Evolutionary conservation across 2,113 vertebrate genomes (phyloP).

Genomic region (Felis chaus): DNA sequence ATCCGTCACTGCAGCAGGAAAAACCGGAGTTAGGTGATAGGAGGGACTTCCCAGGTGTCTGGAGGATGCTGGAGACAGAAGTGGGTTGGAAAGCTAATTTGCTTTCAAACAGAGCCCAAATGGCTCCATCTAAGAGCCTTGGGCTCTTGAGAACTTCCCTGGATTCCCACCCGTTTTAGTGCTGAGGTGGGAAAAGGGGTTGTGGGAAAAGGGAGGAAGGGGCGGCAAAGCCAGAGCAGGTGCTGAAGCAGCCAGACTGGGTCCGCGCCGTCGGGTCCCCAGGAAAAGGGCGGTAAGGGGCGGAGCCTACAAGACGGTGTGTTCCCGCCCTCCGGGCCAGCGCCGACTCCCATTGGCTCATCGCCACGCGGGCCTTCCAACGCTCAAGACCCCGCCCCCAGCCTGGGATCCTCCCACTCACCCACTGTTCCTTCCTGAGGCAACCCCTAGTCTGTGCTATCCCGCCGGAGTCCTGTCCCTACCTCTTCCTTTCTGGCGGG

Average conservation of each 20-base stretch:
- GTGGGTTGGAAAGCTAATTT: neutral
- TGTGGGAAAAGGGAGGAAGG: neutral
- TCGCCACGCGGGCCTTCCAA: slow-evolving; percentile 44
- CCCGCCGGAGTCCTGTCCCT: neutral
- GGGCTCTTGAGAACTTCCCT: neutral
- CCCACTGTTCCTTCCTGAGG: neutral
- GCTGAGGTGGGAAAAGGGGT: neutral
- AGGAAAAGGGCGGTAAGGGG: neutral
- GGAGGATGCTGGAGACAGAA: neutral
- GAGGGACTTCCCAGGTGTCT: neutral
- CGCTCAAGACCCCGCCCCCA: slow-evolving; percentile 11
- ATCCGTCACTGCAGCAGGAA: neutral
- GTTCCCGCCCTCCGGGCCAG: neutral
- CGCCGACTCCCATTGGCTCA: slow-evolving; percentile 67
- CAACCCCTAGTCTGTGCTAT: neutral
- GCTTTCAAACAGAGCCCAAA: neutral
- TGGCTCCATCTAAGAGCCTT: neutral
- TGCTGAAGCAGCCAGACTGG: neutral
- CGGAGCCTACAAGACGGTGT: neutral
- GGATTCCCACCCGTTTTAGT: neutral
- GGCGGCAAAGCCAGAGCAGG: neutral
- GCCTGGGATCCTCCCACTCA: neutral
- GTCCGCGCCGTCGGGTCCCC: neutral
- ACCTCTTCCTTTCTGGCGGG: neutral
- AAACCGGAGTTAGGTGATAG: neutral